Evolutionary conservation across 2,797 vertebrate species (phyloP).

Genomic region (Lacerta bilineata): DNA sequence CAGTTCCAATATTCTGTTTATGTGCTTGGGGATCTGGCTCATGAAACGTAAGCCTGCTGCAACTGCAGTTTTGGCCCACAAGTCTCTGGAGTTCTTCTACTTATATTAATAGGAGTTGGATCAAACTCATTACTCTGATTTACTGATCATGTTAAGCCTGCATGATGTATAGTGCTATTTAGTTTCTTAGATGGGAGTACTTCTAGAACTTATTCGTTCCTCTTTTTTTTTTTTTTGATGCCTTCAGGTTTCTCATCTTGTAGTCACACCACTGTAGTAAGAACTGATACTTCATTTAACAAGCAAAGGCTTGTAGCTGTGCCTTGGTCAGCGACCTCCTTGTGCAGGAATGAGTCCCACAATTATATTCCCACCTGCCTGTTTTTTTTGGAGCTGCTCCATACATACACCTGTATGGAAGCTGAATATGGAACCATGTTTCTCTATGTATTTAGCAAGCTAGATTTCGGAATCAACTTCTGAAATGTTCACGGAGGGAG

Average conservation of each 20-base stretch:
- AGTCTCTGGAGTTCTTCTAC: slow-evolving; percentile 24
- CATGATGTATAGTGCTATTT: slow-evolving; percentile 39
- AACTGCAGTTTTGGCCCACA: not conserved
- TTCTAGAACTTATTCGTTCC: slow-evolving; percentile 34
- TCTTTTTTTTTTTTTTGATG: slow-evolving; percentile 37
- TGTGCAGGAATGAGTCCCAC: not conserved
- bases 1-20: slow-evolving; percentile 21
- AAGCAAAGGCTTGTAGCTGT: not conserved
- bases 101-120: slow-evolving; percentile 46
- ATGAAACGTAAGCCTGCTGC: slow-evolving; percentile 35
- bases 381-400: not conserved
- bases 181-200: not conserved
- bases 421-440: rapidly evolving
- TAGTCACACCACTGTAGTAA: slow-evolving; percentile 51
- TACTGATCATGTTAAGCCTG: slow-evolving; percentile 56
- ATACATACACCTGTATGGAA: not conserved
- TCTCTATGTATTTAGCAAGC: not conserved
- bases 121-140: slow-evolving; percentile 37
- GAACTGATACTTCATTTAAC: slow-evolving; percentile 51
- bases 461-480: not conserved
- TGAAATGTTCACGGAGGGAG: slow-evolving; percentile 24
- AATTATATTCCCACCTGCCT: not conserved
- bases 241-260: slow-evolving; percentile 28
- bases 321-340: not conserved
- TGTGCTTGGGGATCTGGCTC: not conserved